A percentile compares a stretch with the other conserved stretches of the same genome.
Conservation (phyloP, 2,797 vertebrate species). For the Clarias fuscus region DNA sequence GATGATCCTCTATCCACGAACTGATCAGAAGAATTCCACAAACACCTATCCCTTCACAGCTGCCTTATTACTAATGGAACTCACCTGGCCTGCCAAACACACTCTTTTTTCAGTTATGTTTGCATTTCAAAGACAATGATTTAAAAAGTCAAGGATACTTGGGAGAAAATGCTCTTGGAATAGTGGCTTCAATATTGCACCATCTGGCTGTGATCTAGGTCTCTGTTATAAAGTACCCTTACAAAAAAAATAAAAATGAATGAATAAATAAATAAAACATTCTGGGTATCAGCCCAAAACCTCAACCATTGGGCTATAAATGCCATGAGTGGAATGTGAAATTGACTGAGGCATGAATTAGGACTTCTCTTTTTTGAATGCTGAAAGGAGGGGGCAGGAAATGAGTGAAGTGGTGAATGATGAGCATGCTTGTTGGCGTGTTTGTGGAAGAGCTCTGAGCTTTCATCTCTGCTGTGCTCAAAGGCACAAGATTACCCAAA, state of each 20-base stretch:
- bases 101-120: not conserved
- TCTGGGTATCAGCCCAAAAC: not conserved
- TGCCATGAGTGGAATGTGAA: not conserved
- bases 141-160: not conserved
- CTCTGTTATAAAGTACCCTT: not conserved
- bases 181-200: not conserved
- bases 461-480: constrained; percentile 34
- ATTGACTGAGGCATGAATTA: constrained; percentile 14
- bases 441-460: constrained; percentile 21
- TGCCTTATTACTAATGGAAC: not conserved
- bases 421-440: constrained; percentile 21
- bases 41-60: not conserved
- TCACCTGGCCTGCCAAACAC: not conserved
- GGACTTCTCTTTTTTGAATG: not conserved
- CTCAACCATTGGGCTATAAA: not conserved
- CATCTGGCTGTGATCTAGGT: not conserved
- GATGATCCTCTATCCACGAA: not conserved
- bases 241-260: not conserved
- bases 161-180: not conserved
- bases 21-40: not conserved
- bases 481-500: constrained; percentile 30
- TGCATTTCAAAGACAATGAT: not conserved
- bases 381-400: constrained; percentile 19
- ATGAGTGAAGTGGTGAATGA: constrained; percentile 20
- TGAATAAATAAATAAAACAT: not conserved